Evolutionary conservation across 2,888 invertebrate species (phyloP).

Genomic region (Yponomeuta malinellus): DNA sequence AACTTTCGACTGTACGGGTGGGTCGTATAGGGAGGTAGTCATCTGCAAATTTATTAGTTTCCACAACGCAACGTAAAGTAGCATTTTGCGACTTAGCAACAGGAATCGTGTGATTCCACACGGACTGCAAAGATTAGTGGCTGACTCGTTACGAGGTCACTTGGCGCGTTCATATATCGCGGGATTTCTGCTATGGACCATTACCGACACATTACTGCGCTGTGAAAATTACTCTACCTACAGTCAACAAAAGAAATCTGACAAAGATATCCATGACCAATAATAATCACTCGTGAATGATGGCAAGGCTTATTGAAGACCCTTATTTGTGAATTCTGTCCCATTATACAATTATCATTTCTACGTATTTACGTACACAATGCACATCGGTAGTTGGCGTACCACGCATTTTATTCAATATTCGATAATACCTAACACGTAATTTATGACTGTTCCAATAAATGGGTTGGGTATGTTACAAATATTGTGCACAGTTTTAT

Average conservation of each 20-base stretch:
- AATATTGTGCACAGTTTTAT: no score
- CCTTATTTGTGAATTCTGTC: no score
- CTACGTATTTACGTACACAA: no score
- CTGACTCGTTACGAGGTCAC: constrained; percentile 7
- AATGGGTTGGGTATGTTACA: not conserved
- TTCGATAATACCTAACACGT: no score
- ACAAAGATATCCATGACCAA: constrained; percentile 19
- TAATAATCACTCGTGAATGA: not conserved
- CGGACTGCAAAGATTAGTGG: not conserved
- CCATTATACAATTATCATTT: not conserved
- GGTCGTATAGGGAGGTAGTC: constrained; percentile 22
- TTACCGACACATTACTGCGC: constrained; percentile 55
- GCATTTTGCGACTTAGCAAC: not conserved
- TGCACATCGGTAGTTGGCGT: no score
- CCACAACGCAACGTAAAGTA: not conserved
- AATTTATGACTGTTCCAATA: not conserved
- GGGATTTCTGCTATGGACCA: constrained; percentile 60
- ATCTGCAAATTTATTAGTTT: not conserved
- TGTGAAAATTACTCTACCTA: constrained; percentile 54
- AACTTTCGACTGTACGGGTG: constrained; percentile 16
- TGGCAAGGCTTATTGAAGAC: no score
- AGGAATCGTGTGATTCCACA: not conserved
- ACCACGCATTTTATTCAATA: no score
- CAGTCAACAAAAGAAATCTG: constrained; percentile 41
- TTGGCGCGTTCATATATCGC: constrained; percentile 40